A percentile compares a stretch with the other conserved stretches of the same genome.
These are phyloP conservation scores for Ladona fulva DNA, from an alignment of 1,140 invertebrate genomes.

Conservation along the genomic window DNA sequence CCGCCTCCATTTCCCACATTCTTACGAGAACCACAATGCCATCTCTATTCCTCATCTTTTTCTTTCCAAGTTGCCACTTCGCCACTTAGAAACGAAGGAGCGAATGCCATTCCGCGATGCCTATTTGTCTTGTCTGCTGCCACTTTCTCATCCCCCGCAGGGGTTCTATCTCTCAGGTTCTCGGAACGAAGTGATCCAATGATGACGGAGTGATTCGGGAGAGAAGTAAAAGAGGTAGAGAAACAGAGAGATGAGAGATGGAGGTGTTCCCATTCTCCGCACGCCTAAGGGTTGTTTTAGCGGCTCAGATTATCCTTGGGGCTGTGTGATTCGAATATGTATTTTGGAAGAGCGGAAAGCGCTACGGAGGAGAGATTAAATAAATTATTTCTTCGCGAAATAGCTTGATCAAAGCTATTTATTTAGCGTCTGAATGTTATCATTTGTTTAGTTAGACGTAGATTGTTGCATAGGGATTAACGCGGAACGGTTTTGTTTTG, in stretches of 20 bases:
- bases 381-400: too few species aligned
- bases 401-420: too few species aligned
- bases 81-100: not conserved
- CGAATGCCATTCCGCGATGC: not conserved
- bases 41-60: not conserved
- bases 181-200: not conserved
- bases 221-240: not conserved
- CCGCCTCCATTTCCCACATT: not conserved
- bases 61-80: not conserved
- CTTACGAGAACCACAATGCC: not conserved
- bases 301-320: too few species aligned
- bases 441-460: too few species aligned
- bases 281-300: too few species aligned
- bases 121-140: conserved; percentile 4
- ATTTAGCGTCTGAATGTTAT: too few species aligned
- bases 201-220: not conserved
- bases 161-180: not conserved
- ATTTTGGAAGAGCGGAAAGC: too few species aligned
- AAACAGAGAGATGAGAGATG: not conserved
- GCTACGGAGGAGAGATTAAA: too few species aligned
- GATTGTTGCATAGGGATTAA: too few species aligned
- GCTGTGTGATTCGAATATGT: too few species aligned
- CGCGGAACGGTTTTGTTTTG: too few species aligned
- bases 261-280: not conserved
- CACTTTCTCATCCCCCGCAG: not conserved